Conservation (phyloP, 2,888 invertebrate genomes). For the Rapana venosa region DNA sequence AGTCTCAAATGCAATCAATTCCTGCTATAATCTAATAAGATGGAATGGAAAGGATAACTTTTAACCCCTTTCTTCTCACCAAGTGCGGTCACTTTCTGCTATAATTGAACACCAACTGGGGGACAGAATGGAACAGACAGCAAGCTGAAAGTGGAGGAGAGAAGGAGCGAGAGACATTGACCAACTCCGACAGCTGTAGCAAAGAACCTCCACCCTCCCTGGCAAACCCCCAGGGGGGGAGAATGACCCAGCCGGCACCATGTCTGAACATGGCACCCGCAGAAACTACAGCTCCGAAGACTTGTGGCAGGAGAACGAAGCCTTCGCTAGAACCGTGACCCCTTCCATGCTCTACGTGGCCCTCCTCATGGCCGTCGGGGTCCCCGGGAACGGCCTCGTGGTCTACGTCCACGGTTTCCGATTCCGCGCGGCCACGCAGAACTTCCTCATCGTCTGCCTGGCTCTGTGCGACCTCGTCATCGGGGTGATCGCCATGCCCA, state of each 20-base stretch:
- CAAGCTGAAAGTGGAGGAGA: background rate
- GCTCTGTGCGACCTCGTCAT: slow-evolving; percentile 50
- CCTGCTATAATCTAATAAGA: too few species aligned
- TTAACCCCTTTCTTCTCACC: too few species aligned
- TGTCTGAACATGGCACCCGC: background rate
- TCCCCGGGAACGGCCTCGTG: slow-evolving; percentile 55
- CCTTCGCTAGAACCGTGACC: slow-evolving; percentile 40
- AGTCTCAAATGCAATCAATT: too few species aligned
- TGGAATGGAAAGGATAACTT: too few species aligned
- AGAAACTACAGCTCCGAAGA: slow-evolving; percentile 10
- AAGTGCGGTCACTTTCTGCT: too few species aligned
- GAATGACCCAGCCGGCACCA: background rate
- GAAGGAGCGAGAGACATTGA: background rate
- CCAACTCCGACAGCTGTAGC: background rate
- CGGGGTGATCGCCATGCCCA: slow-evolving; percentile 50
- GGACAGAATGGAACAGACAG: too few species aligned
- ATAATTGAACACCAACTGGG: too few species aligned
- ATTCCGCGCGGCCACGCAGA: slow-evolving; percentile 47
- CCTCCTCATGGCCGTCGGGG: slow-evolving; percentile 59
- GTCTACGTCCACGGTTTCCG: slow-evolving; percentile 50
- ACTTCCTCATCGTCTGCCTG: slow-evolving; percentile 51
- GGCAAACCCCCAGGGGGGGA: background rate
- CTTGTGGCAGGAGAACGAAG: slow-evolving; percentile 45
- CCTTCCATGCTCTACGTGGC: slow-evolving; percentile 62
- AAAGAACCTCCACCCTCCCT: background rate